Base-by-base conservation (phyloP, 92 coral and sea anemone genomes). In the Pocillopora meandrina region DNA sequence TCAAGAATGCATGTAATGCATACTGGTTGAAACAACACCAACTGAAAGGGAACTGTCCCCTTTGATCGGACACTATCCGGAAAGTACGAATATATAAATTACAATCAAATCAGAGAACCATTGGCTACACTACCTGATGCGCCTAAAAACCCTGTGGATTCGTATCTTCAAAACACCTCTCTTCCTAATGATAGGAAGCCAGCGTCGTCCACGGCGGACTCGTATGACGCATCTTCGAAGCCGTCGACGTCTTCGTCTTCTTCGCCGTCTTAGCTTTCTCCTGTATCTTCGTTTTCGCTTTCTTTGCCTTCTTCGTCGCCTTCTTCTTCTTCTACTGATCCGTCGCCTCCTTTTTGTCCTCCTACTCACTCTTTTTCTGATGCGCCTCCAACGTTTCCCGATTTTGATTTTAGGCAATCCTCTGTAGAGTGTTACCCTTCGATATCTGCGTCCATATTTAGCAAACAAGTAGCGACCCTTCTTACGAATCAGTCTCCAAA, bases 161-260 rank as follows among this genome's bases (percentile, higher is more conserved):
- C 36, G 72, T 65, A 63, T 52, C 58, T 36, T 63, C n/a, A 73
- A 34, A 2, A 42, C 19, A 34, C 64, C 31, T 55, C 73, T 18
- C 10, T 13, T 4, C 55, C 56, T 73, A 73, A 42, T 14, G 35
- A 83, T 64, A 56, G 86, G 80, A 26, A 52, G 63, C 73, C 71
- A 73, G 62, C 74, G 72, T 14, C 86, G 72, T 17, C 73, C 61
- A 26, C 64, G 80, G 64, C 80, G 73, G n/a, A 83, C 72, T 15
- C 86, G 86, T 23, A 83, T 73, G 58, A 73, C 80, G 55, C 86
- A 73, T 63, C 80, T 26, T 3, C 86, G 86, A 42, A 83, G 63
- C 14, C 36, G 62, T 34, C 72, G 47, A 11, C 80, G 65, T 42
- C 12, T 73, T 19, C 70, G 15, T 62, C 36, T 76, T 17, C 80